Conservation (phyloP, 2,888 invertebrate genomes). For the Stenolophus ochropezus region DNA sequence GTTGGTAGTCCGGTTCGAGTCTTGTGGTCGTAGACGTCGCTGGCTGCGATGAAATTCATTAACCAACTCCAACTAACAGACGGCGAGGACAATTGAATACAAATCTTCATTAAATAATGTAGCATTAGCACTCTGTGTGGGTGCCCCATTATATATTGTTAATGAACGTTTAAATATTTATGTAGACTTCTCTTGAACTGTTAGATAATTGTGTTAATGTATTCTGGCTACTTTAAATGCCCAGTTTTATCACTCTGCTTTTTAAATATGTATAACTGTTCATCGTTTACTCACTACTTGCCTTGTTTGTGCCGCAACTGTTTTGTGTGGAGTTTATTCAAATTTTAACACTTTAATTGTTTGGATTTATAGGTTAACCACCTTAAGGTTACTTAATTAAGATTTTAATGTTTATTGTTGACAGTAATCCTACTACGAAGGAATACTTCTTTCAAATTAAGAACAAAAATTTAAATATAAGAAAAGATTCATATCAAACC, state of each 20-base stretch:
- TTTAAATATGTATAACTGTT: constrained; percentile 42
- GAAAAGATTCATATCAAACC: too few species aligned
- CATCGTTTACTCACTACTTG: background rate
- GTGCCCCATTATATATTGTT: constrained; percentile 42
- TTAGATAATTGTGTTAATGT: constrained; percentile 45
- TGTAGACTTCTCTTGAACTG: constrained; percentile 20
- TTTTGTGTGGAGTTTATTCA: constrained; percentile 7
- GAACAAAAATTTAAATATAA: background rate
- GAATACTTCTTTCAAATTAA: too few species aligned
- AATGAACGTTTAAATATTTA: constrained; percentile 44
- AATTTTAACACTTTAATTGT: constrained; percentile 9
- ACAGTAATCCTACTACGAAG: too few species aligned
- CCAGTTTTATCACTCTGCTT: constrained; percentile 31
- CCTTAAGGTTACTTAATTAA: background rate
- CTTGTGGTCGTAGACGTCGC: background rate
- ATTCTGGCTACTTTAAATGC: constrained; percentile 40
- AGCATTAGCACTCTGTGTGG: constrained; percentile 41
- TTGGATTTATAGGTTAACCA: background rate
- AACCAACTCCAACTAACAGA: constrained; percentile 3
- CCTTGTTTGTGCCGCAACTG: background rate
- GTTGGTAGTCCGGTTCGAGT: background rate
- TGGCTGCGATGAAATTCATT: background rate
- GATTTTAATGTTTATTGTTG: background rate
- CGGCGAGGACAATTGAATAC: constrained; percentile 29
- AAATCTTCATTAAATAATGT: constrained; percentile 47